Base-by-base conservation (phyloP, 1,140 invertebrate genomes). In the Drosophila pandora region DNA sequence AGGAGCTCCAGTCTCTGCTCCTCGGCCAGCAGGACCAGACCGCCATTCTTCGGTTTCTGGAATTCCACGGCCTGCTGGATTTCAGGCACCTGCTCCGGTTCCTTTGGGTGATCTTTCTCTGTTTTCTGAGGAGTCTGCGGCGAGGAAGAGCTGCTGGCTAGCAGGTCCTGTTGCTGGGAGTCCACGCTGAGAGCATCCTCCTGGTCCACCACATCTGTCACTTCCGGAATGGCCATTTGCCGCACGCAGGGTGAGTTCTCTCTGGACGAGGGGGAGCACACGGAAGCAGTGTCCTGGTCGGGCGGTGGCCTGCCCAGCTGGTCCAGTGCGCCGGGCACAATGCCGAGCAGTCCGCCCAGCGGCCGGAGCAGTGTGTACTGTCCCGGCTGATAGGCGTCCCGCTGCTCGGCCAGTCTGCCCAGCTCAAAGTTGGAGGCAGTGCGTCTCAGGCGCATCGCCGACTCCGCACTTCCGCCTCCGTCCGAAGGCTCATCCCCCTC, bases 351-450 rank as follows among this genome's bases (percentile, higher is more conserved):
- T 55, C 7, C 56, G 50, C 30, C 57, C 25, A 59, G 6, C 56
- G 41, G 47, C 13, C 47, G 74, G 17, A 61, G 56, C 45, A 61
- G 70, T 37, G 17, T 57, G 64, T 28, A 62, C 70, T 57, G 70
- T 54, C 63, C 58, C 32, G 43, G 13, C 13, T 73, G 76, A 21
- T 60, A 61, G 69, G 55, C 47, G 49, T 37, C 47, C 39, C 58
- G 70, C 28, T 82, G 74, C 13, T 73, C 61, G 22, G 61, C 22
- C 57, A 67, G 21, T 34, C 22, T 77, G 68, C 82, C 82, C 63
- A 84, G 63, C 60, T 84, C 82, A 12, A 68, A 78, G 37, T 73
- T 78, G 54, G 82, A 88, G 7, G 65, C 62, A 56, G 54, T 65
- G 28, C 83, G 65, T 55, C 78, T 58, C 49, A 85, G 28, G 5